Evolutionary conservation across 2,113 vertebrate species (phyloP).

Genomic region (Narcine bancroftii): DNA sequence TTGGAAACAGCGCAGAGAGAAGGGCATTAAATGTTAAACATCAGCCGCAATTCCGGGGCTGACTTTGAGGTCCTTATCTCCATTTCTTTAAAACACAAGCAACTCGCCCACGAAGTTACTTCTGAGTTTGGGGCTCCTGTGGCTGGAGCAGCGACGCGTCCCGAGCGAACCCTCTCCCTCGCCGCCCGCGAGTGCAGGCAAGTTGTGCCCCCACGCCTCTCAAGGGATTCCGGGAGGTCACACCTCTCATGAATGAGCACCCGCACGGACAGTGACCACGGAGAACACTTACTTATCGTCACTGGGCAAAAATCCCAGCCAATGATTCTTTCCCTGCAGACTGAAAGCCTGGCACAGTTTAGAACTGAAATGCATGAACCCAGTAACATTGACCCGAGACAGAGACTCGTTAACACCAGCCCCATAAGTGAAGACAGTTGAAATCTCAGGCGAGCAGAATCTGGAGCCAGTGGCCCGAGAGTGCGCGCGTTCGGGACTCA

Average conservation of each 20-base stretch:
- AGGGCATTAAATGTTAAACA: too few relatives aligned
- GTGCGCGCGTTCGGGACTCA: conserved; percentile 54
- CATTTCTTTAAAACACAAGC: not conserved
- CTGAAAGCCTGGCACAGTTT: not conserved
- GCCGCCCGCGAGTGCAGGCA: too few relatives aligned
- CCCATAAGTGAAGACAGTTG: too few relatives aligned
- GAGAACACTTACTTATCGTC: too few relatives aligned
- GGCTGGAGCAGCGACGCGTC: not conserved
- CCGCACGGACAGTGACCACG: too few relatives aligned
- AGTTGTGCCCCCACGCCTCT: not conserved
- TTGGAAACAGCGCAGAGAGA: not conserved
- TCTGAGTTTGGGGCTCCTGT: not conserved
- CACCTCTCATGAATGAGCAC: not conserved
- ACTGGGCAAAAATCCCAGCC: too few relatives aligned
- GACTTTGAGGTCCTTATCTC: not conserved
- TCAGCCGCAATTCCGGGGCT: too few relatives aligned
- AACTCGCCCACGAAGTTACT: not conserved
- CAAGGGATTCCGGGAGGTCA: too few relatives aligned
- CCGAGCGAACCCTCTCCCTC: not conserved
- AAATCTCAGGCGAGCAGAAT: too few relatives aligned
- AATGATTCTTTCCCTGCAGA: not conserved
- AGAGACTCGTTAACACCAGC: too few relatives aligned
- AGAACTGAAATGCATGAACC: too few relatives aligned
- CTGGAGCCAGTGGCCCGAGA: not conserved
- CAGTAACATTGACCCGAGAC: too few relatives aligned